Percentiles rank a stretch among this genome's conserved stretches.
Evolutionary conservation across 2,113 vertebrate species (phyloP).

Genomic region (Odontophorus gujanensis): DNA sequence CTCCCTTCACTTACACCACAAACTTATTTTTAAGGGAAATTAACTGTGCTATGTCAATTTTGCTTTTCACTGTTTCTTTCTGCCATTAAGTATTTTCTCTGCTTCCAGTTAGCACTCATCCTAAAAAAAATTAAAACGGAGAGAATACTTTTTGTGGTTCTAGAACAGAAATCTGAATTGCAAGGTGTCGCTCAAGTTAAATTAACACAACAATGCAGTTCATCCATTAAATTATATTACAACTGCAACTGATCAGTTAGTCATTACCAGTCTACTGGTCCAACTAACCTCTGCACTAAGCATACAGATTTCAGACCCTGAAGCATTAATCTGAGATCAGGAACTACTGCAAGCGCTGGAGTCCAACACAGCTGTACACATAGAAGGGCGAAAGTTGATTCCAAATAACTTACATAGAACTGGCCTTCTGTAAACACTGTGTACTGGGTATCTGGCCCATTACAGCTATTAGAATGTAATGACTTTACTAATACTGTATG

Average conservation of each 20-base stretch:
- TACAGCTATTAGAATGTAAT: constrained; percentile 26
- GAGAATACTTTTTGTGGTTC: constrained; percentile 15
- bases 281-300: constrained; percentile 6
- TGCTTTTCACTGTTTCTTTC: constrained; percentile 30
- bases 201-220: neutral
- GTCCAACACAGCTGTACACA: neutral
- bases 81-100: constrained; percentile 23
- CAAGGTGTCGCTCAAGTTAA: neutral
- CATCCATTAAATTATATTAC: neutral
- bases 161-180: neutral
- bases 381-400: neutral
- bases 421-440: constrained; percentile 52
- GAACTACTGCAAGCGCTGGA: constrained; percentile 8
- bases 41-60: neutral
- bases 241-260: neutral
- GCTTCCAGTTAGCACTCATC: constrained; percentile 30
- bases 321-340: constrained; percentile 14
- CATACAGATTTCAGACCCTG: constrained; percentile 1
- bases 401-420: constrained; percentile 24
- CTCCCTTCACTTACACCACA: constrained; percentile 12
- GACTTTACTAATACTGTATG: constrained; percentile 39
- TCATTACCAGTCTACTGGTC: constrained; percentile 1
- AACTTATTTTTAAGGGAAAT: neutral
- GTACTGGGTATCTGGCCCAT: constrained; percentile 26
- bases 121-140: neutral